phyloP scores from a whole-genome alignment of 2,797 vertebrate genomes.

The Poecilia picta region DNA sequence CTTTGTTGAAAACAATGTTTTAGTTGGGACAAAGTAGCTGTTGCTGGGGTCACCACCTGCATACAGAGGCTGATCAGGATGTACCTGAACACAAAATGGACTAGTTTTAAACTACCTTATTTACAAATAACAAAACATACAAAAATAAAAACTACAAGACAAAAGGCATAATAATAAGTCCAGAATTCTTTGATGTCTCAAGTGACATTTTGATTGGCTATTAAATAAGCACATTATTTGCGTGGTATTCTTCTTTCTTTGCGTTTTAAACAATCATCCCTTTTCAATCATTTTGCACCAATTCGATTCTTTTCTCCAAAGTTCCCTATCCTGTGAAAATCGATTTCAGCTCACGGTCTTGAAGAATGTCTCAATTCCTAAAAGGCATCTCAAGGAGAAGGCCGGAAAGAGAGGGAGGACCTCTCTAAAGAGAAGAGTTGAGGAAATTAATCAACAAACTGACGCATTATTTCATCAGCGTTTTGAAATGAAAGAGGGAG shows the following conservation, averaged over 20 bases:
- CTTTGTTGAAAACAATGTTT: too few relatives aligned
- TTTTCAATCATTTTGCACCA: conserved; percentile 10
- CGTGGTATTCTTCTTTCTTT: too few relatives aligned
- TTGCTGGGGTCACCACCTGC: neutral
- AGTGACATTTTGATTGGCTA: neutral
- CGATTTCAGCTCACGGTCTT: neutral
- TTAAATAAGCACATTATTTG: neutral
- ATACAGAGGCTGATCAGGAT: neutral
- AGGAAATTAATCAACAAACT: conserved; percentile 10
- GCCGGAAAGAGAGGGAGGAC: neutral
- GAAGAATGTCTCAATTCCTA: conserved; percentile 19
- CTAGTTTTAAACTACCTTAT: neutral
- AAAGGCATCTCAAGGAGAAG: conserved; percentile 16
- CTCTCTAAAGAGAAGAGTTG: neutral
- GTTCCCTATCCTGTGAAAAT: conserved; percentile 3
- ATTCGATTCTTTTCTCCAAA: neutral
- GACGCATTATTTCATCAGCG: conserved; percentile 3
- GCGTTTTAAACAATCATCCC: neutral
- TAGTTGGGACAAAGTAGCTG: neutral
- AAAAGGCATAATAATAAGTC: neutral
- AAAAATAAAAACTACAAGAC: neutral
- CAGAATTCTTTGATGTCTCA: neutral
- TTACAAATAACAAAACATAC: neutral
- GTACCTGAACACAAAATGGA: neutral
- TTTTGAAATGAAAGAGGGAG: neutral